A percentile compares a stretch with the other conserved stretches of the same genome.
These are phyloP conservation scores for Semaprochilodus insignis DNA, from an alignment of 2,797 vertebrate genomes.

Conservation along the genomic window DNA sequence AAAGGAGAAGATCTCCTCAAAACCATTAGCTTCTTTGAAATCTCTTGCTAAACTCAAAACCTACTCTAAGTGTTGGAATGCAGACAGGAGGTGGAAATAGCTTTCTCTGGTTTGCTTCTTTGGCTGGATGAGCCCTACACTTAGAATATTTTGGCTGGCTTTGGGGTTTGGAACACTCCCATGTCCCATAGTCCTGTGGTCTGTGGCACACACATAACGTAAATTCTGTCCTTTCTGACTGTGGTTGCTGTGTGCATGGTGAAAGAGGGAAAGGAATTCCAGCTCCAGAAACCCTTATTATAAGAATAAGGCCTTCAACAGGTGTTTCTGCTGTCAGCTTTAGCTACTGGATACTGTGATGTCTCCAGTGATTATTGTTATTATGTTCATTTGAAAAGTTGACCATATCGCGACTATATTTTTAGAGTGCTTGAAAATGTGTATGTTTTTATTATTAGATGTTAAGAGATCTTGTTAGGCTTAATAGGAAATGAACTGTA, in stretches of 20 bases:
- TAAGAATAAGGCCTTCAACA: constrained; percentile 26
- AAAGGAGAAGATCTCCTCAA: constrained; percentile 13
- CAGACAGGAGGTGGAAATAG: constrained; percentile 70
- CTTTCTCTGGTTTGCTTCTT: constrained; percentile 68
- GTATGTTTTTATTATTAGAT: neutral
- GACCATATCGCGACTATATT: neutral
- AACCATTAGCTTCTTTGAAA: constrained; percentile 56
- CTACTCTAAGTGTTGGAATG: constrained; percentile 59
- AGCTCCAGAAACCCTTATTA: neutral
- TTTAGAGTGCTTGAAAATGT: neutral
- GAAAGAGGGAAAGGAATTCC: constrained; percentile 27
- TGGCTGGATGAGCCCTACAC: constrained; percentile 69
- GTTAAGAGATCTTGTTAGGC: neutral
- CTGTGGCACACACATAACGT: constrained; percentile 66
- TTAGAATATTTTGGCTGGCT: constrained; percentile 77
- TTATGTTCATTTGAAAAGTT: neutral
- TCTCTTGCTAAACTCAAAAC: constrained; percentile 41
- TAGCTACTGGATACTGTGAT: neutral
- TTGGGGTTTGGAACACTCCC: constrained; percentile 70
- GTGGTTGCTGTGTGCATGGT: constrained; percentile 18
- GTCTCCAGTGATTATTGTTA: neutral
- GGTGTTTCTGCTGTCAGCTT: constrained; percentile 29
- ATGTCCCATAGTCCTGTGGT: constrained; percentile 69
- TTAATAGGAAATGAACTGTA: too few species aligned
- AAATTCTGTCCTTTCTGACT: constrained; percentile 31